Evolutionary conservation across 2,797 vertebrate species (phyloP).

Genomic region (Forpus xanthops): DNA sequence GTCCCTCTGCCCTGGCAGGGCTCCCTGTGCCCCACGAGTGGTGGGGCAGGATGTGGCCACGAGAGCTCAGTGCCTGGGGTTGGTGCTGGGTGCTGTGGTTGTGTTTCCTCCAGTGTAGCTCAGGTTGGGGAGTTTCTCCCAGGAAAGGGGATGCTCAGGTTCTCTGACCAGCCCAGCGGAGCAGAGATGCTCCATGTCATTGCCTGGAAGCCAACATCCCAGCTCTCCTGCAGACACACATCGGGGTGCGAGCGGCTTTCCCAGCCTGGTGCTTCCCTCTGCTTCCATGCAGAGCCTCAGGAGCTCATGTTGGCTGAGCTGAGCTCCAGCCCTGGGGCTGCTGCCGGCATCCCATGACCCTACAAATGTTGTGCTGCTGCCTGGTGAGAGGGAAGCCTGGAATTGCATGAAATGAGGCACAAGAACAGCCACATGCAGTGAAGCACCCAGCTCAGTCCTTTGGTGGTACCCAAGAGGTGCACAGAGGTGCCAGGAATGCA

Average conservation of each 20-base stretch:
- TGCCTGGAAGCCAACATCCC: neutral
- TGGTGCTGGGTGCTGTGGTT: neutral
- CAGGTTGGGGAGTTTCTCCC: neutral
- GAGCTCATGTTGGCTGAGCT: neutral
- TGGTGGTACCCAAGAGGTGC: neutral
- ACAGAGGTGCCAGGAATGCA: fast-evolving
- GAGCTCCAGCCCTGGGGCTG: neutral
- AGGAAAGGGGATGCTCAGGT: neutral
- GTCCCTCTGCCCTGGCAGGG: fast-evolving
- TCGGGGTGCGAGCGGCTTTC: neutral
- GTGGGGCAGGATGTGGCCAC: neutral
- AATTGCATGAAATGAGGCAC: neutral
- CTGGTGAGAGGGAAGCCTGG: neutral
- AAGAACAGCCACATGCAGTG: neutral
- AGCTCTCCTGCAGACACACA: fast-evolving
- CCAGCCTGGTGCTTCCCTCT: neutral
- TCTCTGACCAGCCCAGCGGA: neutral
- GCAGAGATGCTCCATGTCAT: fast-evolving
- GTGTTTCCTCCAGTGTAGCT: neutral
- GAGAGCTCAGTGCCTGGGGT: fast-evolving
- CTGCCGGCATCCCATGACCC: fast-evolving
- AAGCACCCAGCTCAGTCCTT: neutral
- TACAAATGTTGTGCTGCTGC: fast-evolving
- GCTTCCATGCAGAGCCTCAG: neutral
- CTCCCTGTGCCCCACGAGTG: fast-evolving